phyloP scores from a whole-genome alignment of 1,140 invertebrate genomes.

The Cecropterus lyciades region DNA sequence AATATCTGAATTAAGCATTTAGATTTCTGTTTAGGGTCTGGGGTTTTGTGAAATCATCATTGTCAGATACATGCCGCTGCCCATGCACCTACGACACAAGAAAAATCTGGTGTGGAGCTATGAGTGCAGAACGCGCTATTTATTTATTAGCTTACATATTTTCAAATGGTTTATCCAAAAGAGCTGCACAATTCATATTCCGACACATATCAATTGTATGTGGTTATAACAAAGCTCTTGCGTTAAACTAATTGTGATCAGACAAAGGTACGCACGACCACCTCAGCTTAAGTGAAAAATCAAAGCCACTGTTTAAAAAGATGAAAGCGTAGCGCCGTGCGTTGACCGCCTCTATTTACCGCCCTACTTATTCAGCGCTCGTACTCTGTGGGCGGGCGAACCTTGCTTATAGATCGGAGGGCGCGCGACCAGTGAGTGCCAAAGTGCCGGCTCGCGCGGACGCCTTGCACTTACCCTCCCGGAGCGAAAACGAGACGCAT shows the following conservation, averaged over 20 bases:
- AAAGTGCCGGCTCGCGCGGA: conserved; percentile 66
- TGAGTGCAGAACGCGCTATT: too few species aligned
- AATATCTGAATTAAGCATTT: too few species aligned
- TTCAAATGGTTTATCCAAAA: too few species aligned
- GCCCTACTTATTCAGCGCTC: conserved; percentile 69
- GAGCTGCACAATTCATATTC: too few species aligned
- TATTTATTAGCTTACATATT: too few species aligned
- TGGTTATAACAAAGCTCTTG: too few species aligned
- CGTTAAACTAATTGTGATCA: not conserved
- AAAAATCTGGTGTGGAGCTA: too few species aligned
- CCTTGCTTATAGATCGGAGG: conserved; percentile 74
- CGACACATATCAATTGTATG: too few species aligned
- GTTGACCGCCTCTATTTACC: conserved; percentile 73
- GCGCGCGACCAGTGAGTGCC: conserved; percentile 66
- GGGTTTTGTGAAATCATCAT: too few species aligned
- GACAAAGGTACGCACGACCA: conserved; percentile 1
- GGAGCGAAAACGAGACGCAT: conserved; percentile 53
- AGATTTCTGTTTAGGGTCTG: too few species aligned
- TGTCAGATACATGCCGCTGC: too few species aligned
- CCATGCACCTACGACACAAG: too few species aligned
- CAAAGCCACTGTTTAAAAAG: conserved; percentile 13
- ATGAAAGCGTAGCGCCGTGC: conserved; percentile 17
- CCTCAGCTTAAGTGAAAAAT: conserved; percentile 10
- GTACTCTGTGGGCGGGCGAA: conserved; percentile 64
- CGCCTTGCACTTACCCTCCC: conserved; percentile 51